phyloP scores from a whole-genome alignment of 2,113 vertebrate species.

The Corythaixoides concolor region DNA sequence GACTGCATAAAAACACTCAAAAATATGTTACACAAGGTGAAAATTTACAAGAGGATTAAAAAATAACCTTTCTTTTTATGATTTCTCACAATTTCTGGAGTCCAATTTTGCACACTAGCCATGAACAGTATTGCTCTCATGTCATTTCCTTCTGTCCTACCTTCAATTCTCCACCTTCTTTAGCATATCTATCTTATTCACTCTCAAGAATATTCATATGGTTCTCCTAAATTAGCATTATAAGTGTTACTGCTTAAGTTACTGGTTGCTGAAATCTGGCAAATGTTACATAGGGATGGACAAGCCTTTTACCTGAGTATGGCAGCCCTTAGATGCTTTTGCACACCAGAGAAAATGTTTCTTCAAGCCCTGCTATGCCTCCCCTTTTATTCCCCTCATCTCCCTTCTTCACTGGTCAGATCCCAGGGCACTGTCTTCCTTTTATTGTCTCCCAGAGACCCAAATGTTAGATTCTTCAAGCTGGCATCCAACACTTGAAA shows the following conservation, averaged over 20 bases:
- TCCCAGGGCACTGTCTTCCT: neutral
- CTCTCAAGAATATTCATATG: neutral
- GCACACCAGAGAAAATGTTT: neutral
- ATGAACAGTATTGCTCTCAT: neutral
- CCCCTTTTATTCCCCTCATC: neutral
- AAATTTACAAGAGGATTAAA: neutral
- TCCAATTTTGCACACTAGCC: neutral
- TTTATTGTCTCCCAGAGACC: neutral
- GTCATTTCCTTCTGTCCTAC: neutral
- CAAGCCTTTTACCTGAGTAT: neutral
- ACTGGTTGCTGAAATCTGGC: neutral
- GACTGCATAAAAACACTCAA: neutral
- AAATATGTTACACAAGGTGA: neutral
- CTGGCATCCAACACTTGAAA: neutral
- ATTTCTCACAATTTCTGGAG: neutral
- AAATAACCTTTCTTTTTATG: neutral
- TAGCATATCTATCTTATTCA: rapidly evolving
- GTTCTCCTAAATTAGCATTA: neutral
- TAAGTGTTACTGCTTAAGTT: neutral
- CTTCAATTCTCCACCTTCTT: neutral
- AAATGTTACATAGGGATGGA: neutral
- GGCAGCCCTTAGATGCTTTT: neutral
- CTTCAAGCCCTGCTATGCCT: neutral
- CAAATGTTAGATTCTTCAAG: neutral
- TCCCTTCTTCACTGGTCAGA: neutral